Conservation (phyloP, 2,113 vertebrate genomes). For the Alexandromys fortis region DNA sequence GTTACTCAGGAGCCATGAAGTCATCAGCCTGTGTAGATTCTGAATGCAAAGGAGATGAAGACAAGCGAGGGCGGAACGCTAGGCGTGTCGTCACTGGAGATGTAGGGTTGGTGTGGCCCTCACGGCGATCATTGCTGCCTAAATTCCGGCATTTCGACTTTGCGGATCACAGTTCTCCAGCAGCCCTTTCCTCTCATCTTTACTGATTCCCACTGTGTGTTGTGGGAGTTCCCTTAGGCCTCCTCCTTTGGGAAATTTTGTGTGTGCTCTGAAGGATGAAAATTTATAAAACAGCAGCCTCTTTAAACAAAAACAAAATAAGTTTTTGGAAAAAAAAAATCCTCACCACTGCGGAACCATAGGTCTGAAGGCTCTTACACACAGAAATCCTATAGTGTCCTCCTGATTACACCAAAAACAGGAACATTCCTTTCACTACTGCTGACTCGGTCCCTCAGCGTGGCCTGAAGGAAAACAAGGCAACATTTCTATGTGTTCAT, state of each 20-base stretch:
- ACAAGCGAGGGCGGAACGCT: not conserved
- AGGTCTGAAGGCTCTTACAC: not conserved
- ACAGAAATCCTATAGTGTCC: not conserved
- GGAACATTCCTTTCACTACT: no score
- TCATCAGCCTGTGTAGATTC: accelerated
- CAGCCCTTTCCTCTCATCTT: not conserved
- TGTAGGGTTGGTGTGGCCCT: not conserved
- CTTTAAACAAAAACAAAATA: not conserved
- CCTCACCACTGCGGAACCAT: not conserved
- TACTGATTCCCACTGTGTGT: not conserved
- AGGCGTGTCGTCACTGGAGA: not conserved
- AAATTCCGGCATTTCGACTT: not conserved
- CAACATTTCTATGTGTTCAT: not conserved
- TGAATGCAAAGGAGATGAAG: not conserved
- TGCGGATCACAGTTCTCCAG: not conserved
- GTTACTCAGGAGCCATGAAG: not conserved
- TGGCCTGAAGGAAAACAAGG: not conserved
- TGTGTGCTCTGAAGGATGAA: not conserved
- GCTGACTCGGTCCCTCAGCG: no score
- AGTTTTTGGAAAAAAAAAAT: not conserved
- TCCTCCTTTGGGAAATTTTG: not conserved
- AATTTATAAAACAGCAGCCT: not conserved
- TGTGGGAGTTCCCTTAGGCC: not conserved
- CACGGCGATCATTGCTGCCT: not conserved
- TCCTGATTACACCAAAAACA: not conserved